Percentiles rank a stretch among this genome's conserved stretches.
phyloP scores from a whole-genome alignment of 2,797 vertebrate species.

The Morelia viridis region DNA sequence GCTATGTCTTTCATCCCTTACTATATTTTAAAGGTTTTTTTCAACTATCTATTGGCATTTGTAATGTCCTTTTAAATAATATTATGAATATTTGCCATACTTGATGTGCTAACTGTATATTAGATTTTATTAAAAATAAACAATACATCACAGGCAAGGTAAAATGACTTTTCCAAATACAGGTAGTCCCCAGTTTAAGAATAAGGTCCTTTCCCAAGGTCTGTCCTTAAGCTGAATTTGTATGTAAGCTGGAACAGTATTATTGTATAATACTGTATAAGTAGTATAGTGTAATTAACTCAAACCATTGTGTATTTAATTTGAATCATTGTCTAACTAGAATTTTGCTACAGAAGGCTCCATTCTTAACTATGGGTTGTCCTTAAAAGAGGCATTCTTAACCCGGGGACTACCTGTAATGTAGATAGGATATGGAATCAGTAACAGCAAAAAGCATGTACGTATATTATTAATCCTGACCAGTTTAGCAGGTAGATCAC shows the following conservation, averaged over 20 bases:
- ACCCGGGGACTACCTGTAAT: not conserved
- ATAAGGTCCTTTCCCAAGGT: too few relatives aligned
- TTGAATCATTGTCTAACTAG: too few relatives aligned
- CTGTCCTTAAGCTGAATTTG: too few relatives aligned
- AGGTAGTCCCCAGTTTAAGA: too few relatives aligned
- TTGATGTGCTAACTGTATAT: not conserved
- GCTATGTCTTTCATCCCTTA: not conserved
- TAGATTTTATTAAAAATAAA: not conserved
- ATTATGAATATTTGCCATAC: not conserved
- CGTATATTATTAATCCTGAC: not conserved
- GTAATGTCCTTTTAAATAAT: not conserved
- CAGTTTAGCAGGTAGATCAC: not conserved
- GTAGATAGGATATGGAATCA: not conserved
- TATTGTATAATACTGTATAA: too few relatives aligned
- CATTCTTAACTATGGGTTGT: too few relatives aligned
- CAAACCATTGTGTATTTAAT: too few relatives aligned
- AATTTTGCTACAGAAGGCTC: too few relatives aligned
- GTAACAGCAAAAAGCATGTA: not conserved
- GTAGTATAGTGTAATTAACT: too few relatives aligned
- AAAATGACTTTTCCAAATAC: not conserved
- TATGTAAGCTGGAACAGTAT: too few relatives aligned
- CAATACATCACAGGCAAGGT: not conserved
- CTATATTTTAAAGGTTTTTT: not conserved
- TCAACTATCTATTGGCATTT: not conserved
- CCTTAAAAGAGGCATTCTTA: too few relatives aligned